Conservation (phyloP, 2,797 vertebrate species). For the Manis crassicaudata region DNA sequence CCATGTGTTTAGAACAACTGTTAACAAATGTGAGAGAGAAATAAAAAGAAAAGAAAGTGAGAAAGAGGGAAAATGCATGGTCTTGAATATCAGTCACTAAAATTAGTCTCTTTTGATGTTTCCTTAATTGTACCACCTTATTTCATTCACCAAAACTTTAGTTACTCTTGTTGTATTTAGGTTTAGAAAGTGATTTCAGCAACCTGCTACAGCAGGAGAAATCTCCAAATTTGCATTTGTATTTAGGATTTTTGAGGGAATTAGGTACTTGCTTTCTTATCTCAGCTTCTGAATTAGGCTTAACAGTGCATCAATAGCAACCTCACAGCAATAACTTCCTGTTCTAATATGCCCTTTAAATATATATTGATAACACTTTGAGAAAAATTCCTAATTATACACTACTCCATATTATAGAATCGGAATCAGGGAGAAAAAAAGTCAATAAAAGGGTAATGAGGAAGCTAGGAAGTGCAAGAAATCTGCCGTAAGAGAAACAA, state of each 20-base stretch:
- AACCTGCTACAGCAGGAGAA: neutral
- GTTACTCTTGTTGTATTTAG: neutral
- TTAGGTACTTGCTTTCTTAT: neutral
- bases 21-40: neutral
- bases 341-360: slow-evolving; percentile 38
- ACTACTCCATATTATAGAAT: neutral
- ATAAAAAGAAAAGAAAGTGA: neutral
- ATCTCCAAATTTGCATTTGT: neutral
- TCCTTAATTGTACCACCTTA: neutral
- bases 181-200: slow-evolving; percentile 36
- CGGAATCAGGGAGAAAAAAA: neutral
- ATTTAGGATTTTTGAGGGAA: slow-evolving; percentile 21
- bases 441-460: neutral
- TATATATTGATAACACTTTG: neutral
- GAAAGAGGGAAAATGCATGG: neutral
- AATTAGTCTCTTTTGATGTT: neutral
- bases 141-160: slow-evolving; percentile 9
- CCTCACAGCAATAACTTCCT: neutral
- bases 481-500: neutral
- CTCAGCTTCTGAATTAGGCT: neutral
- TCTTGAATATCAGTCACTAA: neutral
- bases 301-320: neutral
- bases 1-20: neutral
- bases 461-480: neutral
- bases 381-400: slow-evolving; percentile 21